Conservation (phyloP, 1,140 invertebrate genomes). For the Nasonia vitripennis region DNA sequence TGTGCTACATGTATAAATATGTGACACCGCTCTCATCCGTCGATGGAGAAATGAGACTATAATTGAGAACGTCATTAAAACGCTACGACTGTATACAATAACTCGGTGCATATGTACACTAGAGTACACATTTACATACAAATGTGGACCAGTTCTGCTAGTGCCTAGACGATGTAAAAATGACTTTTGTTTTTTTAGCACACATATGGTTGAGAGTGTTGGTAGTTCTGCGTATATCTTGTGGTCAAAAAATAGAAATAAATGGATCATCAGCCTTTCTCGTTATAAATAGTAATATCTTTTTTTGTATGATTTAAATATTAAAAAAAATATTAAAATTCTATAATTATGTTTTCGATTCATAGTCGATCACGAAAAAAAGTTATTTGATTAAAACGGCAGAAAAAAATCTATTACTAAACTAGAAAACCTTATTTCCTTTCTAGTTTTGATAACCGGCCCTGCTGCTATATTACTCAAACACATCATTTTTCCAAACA, state of each 20-base stretch:
- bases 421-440: constrained; percentile 34
- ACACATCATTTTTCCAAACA: background rate
- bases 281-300: constrained; percentile 15
- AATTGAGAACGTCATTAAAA: constrained; percentile 34
- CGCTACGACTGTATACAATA: constrained; percentile 25
- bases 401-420: background rate
- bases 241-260: background rate
- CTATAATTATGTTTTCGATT: background rate
- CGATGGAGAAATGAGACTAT: constrained; percentile 15
- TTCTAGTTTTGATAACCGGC: constrained; percentile 20
- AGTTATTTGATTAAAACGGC: background rate
- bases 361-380: background rate
- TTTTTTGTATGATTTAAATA: constrained; percentile 8
- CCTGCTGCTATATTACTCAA: background rate
- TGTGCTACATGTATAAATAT: background rate
- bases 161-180: constrained; percentile 27
- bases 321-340: background rate
- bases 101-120: background rate
- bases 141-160: constrained; percentile 13
- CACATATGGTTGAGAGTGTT: background rate
- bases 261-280: constrained; percentile 48
- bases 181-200: constrained; percentile 23
- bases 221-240: background rate
- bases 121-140: constrained; percentile 12
- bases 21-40: background rate